Evolutionary conservation across 2,888 invertebrate species (phyloP).

Genomic region (Uropetala carovei): DNA sequence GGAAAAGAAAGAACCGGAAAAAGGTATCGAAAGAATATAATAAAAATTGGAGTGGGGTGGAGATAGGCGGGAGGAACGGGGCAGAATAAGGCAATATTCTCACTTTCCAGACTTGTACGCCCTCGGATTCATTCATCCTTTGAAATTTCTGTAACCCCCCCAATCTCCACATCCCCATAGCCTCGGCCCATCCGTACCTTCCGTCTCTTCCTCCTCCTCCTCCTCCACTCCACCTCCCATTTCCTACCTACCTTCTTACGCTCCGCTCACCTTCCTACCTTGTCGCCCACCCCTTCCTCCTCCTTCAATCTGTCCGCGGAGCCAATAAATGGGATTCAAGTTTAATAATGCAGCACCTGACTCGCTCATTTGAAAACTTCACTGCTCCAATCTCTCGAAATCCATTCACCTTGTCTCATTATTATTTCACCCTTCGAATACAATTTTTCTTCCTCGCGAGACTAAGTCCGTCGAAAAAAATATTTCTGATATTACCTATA

Average conservation of each 20-base stretch:
- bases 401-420: neutral
- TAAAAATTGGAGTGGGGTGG: neutral
- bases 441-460: neutral
- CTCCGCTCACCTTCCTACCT: no score
- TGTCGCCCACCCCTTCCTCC: neutral
- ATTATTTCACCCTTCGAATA: neutral
- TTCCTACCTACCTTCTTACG: no score
- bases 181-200: neutral
- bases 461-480: neutral
- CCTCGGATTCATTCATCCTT: neutral
- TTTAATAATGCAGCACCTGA: constrained; percentile 46
- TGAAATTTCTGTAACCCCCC: neutral
- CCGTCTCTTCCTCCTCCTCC: neutral
- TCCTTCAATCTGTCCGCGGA: constrained; percentile 23
- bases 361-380: constrained; percentile 50
- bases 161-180: neutral
- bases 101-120: neutral
- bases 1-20: no score
- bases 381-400: constrained; percentile 1
- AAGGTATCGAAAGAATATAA: no score
- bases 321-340: constrained; percentile 41
- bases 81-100: neutral
- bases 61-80: neutral
- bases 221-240: neutral
- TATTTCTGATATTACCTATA: no score